A percentile compares a stretch with the other conserved stretches of the same genome.
These are phyloP conservation scores for Iguana delicatissima DNA, from an alignment of 2,797 vertebrate genomes.

Conservation along the genomic window DNA sequence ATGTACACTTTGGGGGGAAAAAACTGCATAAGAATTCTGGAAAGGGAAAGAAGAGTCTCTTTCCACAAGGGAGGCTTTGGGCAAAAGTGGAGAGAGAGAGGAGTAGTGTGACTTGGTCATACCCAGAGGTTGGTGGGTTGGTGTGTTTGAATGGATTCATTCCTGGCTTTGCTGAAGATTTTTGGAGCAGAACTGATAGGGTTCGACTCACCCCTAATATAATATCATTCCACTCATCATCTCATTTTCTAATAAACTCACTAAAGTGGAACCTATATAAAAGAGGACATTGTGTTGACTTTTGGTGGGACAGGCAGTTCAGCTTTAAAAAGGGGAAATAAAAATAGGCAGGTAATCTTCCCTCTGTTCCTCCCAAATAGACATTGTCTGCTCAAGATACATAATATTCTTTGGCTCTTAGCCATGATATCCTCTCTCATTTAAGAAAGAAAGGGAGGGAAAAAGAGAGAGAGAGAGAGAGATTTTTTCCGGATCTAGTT, in stretches of 20 bases:
- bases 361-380: neutral
- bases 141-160: neutral
- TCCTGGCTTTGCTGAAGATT: neutral
- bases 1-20: too few species aligned
- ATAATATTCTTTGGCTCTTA: neutral
- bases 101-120: neutral
- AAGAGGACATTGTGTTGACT: neutral
- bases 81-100: neutral
- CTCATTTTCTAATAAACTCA: neutral
- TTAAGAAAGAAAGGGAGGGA: too few species aligned
- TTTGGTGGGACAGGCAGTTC: neutral
- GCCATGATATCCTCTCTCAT: neutral
- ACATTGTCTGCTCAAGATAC: neutral
- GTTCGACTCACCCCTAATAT: too few species aligned
- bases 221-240: neutral
- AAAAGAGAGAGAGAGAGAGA: too few species aligned
- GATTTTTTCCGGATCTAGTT: too few species aligned
- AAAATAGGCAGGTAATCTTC: neutral
- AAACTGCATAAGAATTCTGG: too few species aligned
- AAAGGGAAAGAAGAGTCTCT: too few species aligned
- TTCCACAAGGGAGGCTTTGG: neutral
- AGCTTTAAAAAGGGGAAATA: neutral
- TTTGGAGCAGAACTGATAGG: neutral
- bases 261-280: neutral
- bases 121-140: neutral